phyloP scores from a whole-genome alignment of 1,140 invertebrate genomes.

The Aphelenchoides fujianensis region DNA sequence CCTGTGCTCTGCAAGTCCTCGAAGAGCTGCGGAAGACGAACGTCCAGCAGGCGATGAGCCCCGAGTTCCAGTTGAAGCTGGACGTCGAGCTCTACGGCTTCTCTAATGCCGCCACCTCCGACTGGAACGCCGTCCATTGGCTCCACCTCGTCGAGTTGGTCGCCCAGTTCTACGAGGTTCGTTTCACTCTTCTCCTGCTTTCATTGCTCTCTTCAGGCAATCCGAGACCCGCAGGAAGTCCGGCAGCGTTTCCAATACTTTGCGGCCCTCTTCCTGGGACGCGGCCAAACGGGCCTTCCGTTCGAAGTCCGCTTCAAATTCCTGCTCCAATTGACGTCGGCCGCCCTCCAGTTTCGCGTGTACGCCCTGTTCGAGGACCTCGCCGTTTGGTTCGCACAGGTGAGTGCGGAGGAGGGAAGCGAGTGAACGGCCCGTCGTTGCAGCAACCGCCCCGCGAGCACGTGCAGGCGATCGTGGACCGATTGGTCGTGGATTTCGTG shows the following conservation, averaged over 20 bases:
- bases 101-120: not conserved
- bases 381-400: slow-evolving; percentile 4
- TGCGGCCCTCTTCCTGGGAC: too few relatives aligned
- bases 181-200: too few relatives aligned
- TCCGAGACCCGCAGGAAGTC: too few relatives aligned
- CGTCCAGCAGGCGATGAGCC: too few relatives aligned
- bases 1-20: not conserved
- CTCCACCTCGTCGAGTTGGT: slow-evolving; percentile 8
- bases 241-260: too few relatives aligned
- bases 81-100: not conserved
- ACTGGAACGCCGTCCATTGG: not conserved
- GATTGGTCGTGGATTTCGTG: slow-evolving; percentile 11
- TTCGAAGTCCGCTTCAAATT: slow-evolving; percentile 1
- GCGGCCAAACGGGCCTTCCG: too few relatives aligned
- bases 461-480: too few relatives aligned
- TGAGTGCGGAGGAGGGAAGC: too few relatives aligned
- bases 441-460: too few relatives aligned
- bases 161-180: slow-evolving; percentile 12
- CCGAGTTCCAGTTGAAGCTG: not conserved
- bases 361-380: slow-evolving; percentile 14
- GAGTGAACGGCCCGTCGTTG: too few relatives aligned
- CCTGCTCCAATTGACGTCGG: not conserved
- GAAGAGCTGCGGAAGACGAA: not conserved
- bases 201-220: too few relatives aligned
- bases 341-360: not conserved